Percentiles rank a stretch among this genome's conserved stretches.
These are phyloP conservation scores for Oligia fasciuncula DNA, from an alignment of 2,888 invertebrate species.

Conservation along the genomic window DNA sequence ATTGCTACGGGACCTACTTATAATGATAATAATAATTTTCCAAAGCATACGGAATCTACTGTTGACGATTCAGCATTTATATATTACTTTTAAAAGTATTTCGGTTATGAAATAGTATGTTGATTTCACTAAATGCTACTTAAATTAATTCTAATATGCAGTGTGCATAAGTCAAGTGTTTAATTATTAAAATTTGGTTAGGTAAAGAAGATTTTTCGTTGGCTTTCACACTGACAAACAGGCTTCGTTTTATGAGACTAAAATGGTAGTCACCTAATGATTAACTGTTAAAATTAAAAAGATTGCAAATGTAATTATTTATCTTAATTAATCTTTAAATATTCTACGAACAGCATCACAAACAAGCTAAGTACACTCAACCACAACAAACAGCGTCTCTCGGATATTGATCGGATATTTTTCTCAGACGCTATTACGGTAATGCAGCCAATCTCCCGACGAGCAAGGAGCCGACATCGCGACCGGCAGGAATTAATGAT, in stretches of 20 bases:
- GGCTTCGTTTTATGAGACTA: too few relatives aligned
- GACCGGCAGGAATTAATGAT: constrained; percentile 91
- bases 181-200: not conserved
- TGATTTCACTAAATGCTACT: too few relatives aligned
- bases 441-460: constrained; percentile 82
- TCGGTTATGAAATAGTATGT: too few relatives aligned
- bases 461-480: constrained; percentile 69
- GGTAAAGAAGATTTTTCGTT: not conserved
- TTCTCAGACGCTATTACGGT: constrained; percentile 80
- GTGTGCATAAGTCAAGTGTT: not conserved
- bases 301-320: not conserved
- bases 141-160: not conserved
- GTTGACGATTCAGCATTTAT: too few relatives aligned
- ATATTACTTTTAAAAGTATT: too few relatives aligned
- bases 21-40: too few relatives aligned
- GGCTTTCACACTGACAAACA: not conserved
- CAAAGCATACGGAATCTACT: too few relatives aligned
- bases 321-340: not conserved
- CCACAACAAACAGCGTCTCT: constrained; percentile 70
- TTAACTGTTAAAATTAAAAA: not conserved
- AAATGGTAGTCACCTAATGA: not conserved
- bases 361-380: constrained; percentile 50
- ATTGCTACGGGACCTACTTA: too few relatives aligned
- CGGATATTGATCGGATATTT: constrained; percentile 86
- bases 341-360: not conserved